Conservation (phyloP, 2,113 vertebrate genomes). For the Charina bottae region DNA sequence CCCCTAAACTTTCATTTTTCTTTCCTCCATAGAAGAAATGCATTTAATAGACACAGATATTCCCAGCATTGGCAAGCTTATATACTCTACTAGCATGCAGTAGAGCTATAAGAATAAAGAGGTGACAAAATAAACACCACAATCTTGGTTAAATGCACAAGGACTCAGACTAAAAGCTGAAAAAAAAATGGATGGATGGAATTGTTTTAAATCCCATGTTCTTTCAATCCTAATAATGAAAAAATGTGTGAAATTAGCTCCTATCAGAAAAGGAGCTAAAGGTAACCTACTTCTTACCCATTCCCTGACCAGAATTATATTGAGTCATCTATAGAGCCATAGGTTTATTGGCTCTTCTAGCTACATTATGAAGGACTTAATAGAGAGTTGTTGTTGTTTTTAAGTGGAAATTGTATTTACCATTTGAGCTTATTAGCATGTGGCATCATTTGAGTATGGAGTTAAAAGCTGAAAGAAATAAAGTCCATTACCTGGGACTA, state of each 20-base stretch:
- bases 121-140: background rate
- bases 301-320: background rate
- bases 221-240: background rate
- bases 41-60: background rate
- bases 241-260: background rate
- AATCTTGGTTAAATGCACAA: background rate
- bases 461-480: conserved; percentile 10
- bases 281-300: background rate
- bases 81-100: background rate
- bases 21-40: background rate
- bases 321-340: background rate
- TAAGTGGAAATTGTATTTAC: background rate
- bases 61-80: background rate
- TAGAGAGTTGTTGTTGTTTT: background rate
- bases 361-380: background rate
- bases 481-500: background rate
- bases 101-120: background rate
- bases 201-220: background rate
- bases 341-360: background rate
- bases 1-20: background rate
- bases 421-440: background rate
- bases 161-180: background rate
- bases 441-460: background rate
- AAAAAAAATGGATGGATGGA: background rate
- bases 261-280: background rate